Conservation (phyloP, 2,797 vertebrate genomes). For the Pseudomugil gertrudae region DNA sequence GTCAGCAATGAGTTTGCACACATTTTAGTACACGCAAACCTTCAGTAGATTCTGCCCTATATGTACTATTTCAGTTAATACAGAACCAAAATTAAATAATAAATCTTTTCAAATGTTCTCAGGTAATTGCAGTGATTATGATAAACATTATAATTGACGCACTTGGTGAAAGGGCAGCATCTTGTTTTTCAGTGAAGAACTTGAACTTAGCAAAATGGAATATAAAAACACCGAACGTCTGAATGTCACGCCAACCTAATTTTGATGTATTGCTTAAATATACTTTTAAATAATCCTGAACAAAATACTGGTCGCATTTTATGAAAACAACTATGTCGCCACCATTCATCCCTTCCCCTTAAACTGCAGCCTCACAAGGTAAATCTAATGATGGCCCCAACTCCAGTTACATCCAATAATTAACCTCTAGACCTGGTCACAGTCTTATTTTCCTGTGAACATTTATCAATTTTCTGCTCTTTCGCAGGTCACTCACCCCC, state of each 20-base stretch:
- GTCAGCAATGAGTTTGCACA: too few relatives aligned
- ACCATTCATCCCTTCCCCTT: slow-evolving; percentile 45
- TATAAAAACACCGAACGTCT: neutral
- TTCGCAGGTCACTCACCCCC: slow-evolving; percentile 35
- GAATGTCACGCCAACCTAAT: neutral
- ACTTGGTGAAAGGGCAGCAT: neutral
- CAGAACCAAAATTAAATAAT: too few relatives aligned
- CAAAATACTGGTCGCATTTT: slow-evolving; percentile 35
- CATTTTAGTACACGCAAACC: too few relatives aligned
- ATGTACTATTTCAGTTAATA: neutral
- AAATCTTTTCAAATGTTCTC: too few relatives aligned
- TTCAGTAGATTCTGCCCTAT: too few relatives aligned
- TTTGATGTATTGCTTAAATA: neutral
- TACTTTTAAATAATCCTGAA: neutral
- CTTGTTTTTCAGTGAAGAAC: neutral
- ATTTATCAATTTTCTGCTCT: slow-evolving; percentile 31
- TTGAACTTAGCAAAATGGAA: neutral
- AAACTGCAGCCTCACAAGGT: slow-evolving; percentile 25
- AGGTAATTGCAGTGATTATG: neutral
- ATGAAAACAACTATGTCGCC: slow-evolving; percentile 13
- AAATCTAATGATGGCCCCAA: slow-evolving; percentile 23
- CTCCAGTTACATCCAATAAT: slow-evolving; percentile 52
- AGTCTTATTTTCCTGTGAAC: slow-evolving; percentile 10
- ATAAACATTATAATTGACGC: neutral
- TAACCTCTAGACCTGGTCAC: slow-evolving; percentile 37